Conservation (phyloP, 1,140 invertebrate genomes). For the Drosophila pseudoobscura region DNA sequence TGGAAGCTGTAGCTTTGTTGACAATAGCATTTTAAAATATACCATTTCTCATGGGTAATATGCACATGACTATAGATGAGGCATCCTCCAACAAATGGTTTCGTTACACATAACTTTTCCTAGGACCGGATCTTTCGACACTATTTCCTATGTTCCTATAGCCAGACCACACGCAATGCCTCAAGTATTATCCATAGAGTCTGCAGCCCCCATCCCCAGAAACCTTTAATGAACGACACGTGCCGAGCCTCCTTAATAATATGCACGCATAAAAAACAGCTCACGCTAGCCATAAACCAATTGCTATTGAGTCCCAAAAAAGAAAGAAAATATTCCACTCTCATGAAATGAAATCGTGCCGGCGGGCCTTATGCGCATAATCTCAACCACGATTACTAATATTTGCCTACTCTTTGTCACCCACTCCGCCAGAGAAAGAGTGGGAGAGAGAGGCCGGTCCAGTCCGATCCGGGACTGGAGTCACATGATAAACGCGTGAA, state of each 20-base stretch:
- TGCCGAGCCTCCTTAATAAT: conserved; percentile 27
- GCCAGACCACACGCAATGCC: conserved; percentile 29
- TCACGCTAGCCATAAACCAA: conserved; percentile 45
- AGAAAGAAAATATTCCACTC: conserved; percentile 45
- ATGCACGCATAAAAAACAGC: conserved; percentile 34
- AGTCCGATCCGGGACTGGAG: conserved; percentile 6
- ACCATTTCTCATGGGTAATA: not conserved
- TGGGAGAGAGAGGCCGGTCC: conserved; percentile 11
- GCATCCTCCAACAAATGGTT: not conserved
- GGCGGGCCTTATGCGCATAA: conserved; percentile 23
- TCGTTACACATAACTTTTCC: conserved; percentile 6
- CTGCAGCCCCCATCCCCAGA: conserved; percentile 3
- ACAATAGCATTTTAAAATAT: no score
- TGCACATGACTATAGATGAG: not conserved
- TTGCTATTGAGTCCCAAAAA: conserved; percentile 37
- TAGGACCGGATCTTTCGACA: conserved; percentile 23
- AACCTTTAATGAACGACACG: conserved; percentile 48
- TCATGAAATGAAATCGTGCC: conserved; percentile 19
- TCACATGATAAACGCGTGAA: conserved; percentile 77
- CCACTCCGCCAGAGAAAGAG: conserved; percentile 12
- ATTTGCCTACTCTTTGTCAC: conserved; percentile 65
- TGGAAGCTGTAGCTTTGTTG: no score
- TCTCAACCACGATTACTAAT: conserved; percentile 40
- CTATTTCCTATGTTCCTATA: conserved; percentile 14
- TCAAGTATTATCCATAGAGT: not conserved